Evolutionary conservation across 2,888 invertebrate genomes (phyloP).

Genomic region (Masnerella sp.): DNA sequence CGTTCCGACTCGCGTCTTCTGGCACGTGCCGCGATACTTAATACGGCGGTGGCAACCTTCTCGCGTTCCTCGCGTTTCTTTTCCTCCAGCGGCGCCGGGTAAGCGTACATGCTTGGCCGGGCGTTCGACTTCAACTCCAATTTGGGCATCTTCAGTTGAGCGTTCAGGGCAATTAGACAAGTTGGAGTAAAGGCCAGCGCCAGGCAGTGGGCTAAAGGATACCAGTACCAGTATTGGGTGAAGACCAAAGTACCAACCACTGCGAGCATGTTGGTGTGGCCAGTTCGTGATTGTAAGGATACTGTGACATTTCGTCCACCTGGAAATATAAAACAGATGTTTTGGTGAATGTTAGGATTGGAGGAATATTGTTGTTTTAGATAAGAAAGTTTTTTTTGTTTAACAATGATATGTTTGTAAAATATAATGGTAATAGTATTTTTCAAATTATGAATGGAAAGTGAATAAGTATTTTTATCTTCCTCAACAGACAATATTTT

Average conservation of each 20-base stretch:
- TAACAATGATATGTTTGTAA: no score
- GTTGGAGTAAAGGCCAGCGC: conserved; percentile 98
- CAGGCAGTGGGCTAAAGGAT: conserved; percentile 96
- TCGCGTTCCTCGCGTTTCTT: conserved; percentile 99
- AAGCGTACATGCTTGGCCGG: conserved; percentile 96
- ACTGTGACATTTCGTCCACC: conserved; percentile 98
- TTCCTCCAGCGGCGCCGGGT: conserved; percentile 97
- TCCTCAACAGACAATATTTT: no score
- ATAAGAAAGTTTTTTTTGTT: no score
- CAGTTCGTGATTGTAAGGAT: conserved; percentile 95
- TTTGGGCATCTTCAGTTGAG: conserved; percentile 95
- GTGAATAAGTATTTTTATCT: no score
- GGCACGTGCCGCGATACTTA: conserved; percentile 97
- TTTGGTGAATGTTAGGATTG: no score
- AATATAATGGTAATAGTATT: no score
- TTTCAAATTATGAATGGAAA: no score
- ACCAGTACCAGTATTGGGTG: conserved; percentile 99
- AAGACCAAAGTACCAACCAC: conserved; percentile 98
- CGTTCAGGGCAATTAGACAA: conserved; percentile 95
- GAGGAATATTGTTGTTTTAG: no score
- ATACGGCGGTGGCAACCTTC: conserved; percentile 97
- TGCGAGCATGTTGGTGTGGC: conserved; percentile 97
- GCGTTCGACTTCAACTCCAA: conserved; percentile 95
- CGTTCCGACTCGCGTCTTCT: conserved; percentile 89
- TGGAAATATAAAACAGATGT: no score